Base-by-base conservation (phyloP, 2,888 invertebrate genomes). In the Galeopsomyia nigrocyanea region DNA sequence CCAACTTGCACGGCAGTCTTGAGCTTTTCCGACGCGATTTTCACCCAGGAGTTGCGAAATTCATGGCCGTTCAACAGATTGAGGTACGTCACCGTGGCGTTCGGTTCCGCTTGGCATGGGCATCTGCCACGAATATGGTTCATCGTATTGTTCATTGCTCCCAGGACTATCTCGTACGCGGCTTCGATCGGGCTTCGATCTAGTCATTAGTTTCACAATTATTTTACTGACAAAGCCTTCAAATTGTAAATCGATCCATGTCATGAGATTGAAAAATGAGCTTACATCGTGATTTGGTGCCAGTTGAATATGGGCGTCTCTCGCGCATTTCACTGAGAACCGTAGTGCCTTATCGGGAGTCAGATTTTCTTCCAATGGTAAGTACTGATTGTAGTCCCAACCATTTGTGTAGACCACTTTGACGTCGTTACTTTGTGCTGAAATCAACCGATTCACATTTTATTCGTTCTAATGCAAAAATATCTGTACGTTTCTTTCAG, bases 41-140 rank as follows among this genome's bases (percentile, higher is more conserved):
- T 67, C 50, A 75, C 56, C 75, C 75, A 75, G 61, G 76, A 77
- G 46, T 75, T 63, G 6, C 73, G 74, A 22, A 77, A 77, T 57
- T 75, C 71, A 16, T 55, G 26, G 13, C 55, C 26, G 60, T 58
- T 77, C 56, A 76, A 46, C 3, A 77, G 66, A 63, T 76, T 73
- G 2, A 75, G 73, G 0, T 74, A 75, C 39, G 72, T 61, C 14
- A 76, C 64, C 0, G 65, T 69, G 14, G 75, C 74, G 47, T 56
- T 75, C 1, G 76, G 77, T 55, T 75, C 75, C 53, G 75, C 75
- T 51, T 77, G 76, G 26, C 76, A 76, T 17, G 75, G 77, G 31
- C 77, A 76, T 66, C 77, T 60, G 46, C 76, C 73, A 46, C 76
- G 57, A 13, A 77, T 77, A 46, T 76, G 75, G 64, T 77, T 76